Percentiles rank a stretch among this genome's conserved stretches.
Evolutionary conservation across 1,140 invertebrate genomes (phyloP).

Genomic region (Meloidogyne floridensis): DNA sequence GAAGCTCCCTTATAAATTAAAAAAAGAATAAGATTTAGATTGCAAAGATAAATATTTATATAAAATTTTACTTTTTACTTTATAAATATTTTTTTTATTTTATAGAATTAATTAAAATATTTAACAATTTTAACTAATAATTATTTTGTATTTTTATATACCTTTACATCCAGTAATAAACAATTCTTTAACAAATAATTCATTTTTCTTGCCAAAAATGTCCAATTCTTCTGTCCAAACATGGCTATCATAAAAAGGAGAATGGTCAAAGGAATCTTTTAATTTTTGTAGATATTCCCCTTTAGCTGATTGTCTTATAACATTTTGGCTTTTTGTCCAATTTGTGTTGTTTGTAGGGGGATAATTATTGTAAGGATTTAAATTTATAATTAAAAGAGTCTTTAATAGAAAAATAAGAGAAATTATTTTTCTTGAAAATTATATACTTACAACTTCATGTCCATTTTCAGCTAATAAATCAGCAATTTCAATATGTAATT

Average conservation of each 20-base stretch:
- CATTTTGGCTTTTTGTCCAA: constrained; percentile 20
- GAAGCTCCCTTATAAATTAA: too few species aligned
- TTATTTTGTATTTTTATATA: background rate
- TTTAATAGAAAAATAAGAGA: background rate
- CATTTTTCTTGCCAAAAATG: background rate
- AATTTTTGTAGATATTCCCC: background rate
- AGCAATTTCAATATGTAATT: constrained; percentile 16
- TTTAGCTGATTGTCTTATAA: constrained; percentile 16
- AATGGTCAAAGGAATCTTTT: background rate
- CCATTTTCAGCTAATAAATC: constrained; percentile 19
- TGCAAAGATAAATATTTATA: too few species aligned
- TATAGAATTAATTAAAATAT: too few species aligned
- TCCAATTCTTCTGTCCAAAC: constrained; percentile 6
- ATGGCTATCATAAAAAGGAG: constrained; percentile 17
- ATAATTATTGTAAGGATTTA: background rate
- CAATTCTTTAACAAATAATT: background rate
- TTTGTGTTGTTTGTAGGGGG: constrained; percentile 5
- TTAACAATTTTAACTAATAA: background rate
- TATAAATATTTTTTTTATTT: too few species aligned
- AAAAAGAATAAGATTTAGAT: too few species aligned
- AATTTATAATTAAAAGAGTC: constrained; percentile 18
- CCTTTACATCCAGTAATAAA: constrained; percentile 2
- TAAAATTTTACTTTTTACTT: too few species aligned
- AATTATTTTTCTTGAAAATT: background rate
- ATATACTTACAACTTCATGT: constrained; percentile 13